Conservation (phyloP, 2,797 vertebrate genomes). For the Oryzias sinensis region DNA sequence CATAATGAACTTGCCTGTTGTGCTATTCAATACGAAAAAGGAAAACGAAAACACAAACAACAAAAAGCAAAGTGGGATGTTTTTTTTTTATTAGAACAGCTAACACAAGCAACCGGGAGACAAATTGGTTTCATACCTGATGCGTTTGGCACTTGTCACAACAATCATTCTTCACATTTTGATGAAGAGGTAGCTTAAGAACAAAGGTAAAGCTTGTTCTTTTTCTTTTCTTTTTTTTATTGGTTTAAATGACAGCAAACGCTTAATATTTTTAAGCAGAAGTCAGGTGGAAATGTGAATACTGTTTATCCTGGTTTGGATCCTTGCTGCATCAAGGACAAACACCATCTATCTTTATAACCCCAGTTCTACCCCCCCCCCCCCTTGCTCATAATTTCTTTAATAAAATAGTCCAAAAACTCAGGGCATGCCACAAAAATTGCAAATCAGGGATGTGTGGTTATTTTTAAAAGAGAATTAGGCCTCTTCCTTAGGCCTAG, state of each 20-base stretch:
- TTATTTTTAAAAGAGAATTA: slow-evolving; percentile 48
- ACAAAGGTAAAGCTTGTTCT: slow-evolving; percentile 24
- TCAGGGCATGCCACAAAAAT: slow-evolving; percentile 21
- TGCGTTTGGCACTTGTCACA: slow-evolving; percentile 51
- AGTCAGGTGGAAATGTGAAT: slow-evolving; percentile 24
- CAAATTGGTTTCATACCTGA: slow-evolving; percentile 49
- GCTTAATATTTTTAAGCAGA: slow-evolving; percentile 5
- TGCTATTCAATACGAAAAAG: slow-evolving; percentile 79
- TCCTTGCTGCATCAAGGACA: slow-evolving; percentile 21
- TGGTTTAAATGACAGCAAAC: slow-evolving; percentile 26
- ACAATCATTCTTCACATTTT: slow-evolving; percentile 46
- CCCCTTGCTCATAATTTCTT: neutral
- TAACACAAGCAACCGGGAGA: slow-evolving; percentile 51
- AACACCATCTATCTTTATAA: slow-evolving; percentile 7
- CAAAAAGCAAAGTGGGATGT: slow-evolving; percentile 69
- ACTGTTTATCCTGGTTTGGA: slow-evolving; percentile 9
- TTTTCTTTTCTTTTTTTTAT: slow-evolving; percentile 11
- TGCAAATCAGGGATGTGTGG: slow-evolving; percentile 36
- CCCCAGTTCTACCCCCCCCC: slow-evolving; percentile 12
- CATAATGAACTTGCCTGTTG: slow-evolving; percentile 82
- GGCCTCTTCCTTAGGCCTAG: slow-evolving; percentile 12
- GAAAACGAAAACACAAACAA: slow-evolving; percentile 67
- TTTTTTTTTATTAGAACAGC: slow-evolving; percentile 58
- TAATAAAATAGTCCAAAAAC: slow-evolving; percentile 4
- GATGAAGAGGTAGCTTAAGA: slow-evolving; percentile 37